Percentiles rank a stretch among this genome's conserved stretches.
These are phyloP conservation scores for Drosophila cardini DNA, from an alignment of 1,140 invertebrate genomes.

Conservation along the genomic window DNA sequence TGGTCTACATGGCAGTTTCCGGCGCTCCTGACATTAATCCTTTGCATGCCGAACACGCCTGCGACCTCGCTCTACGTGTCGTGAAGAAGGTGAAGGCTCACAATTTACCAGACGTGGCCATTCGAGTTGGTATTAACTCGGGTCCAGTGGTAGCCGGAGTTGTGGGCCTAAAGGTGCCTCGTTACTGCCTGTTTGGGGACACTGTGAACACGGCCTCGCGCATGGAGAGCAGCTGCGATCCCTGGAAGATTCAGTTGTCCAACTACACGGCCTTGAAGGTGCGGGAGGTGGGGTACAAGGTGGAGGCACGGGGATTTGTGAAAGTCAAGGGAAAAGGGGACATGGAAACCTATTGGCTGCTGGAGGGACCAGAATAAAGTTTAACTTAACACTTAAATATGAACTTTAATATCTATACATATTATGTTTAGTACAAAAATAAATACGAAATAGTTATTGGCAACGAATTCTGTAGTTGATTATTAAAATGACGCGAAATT, in stretches of 20 bases:
- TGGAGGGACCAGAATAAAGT: slow-evolving; percentile 60
- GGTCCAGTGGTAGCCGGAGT: slow-evolving; percentile 92
- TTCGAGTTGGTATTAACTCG: slow-evolving; percentile 90
- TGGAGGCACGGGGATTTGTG: slow-evolving; percentile 89
- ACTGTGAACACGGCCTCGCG: slow-evolving; percentile 94
- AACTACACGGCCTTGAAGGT: slow-evolving; percentile 81
- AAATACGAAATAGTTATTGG: not conserved
- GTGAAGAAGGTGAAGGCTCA: slow-evolving; percentile 87
- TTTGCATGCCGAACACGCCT: slow-evolving; percentile 92
- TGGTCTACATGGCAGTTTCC: slow-evolving; percentile 94
- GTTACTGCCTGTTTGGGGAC: slow-evolving; percentile 94
- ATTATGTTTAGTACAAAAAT: not conserved
- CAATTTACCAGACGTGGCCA: slow-evolving; percentile 86
- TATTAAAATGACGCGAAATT: not conserved
- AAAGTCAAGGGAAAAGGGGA: slow-evolving; percentile 95
- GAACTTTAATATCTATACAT: not conserved
- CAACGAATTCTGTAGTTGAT: not conserved
- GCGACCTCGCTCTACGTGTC: slow-evolving; percentile 89
- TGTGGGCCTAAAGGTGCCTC: slow-evolving; percentile 90
- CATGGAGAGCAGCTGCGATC: slow-evolving; percentile 87
- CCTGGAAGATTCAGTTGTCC: slow-evolving; percentile 84
- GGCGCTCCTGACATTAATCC: slow-evolving; percentile 92
- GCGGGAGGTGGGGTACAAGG: slow-evolving; percentile 86
- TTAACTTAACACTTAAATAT: slow-evolving; percentile 1
- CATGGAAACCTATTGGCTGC: slow-evolving; percentile 94